Conservation (phyloP, 2,797 vertebrate genomes). For the Microchirus variegatus region DNA sequence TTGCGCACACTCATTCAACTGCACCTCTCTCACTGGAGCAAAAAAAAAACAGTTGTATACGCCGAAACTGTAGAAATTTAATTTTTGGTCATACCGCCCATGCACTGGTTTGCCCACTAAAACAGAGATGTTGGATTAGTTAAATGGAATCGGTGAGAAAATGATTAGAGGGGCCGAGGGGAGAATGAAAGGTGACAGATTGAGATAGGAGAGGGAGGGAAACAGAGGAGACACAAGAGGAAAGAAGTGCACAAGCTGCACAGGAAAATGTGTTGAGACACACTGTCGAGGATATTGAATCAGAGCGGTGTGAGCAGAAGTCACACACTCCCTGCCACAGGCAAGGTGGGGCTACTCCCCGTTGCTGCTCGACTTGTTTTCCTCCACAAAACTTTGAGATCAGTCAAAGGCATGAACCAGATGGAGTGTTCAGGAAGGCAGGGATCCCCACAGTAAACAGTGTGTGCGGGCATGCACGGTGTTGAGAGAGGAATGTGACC, state of each 20-base stretch:
- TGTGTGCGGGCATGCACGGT: conserved; percentile 4
- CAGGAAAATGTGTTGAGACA: conserved; percentile 57
- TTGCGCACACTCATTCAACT: too few species aligned
- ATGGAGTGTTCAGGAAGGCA: conserved; percentile 36
- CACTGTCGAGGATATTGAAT: conserved; percentile 12
- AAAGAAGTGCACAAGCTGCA: conserved; percentile 52
- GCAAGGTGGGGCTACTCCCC: conserved; percentile 37
- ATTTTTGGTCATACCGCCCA: too few species aligned
- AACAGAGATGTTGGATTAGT: conserved; percentile 45
- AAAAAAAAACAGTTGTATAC: too few species aligned
- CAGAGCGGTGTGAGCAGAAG: conserved; percentile 17
- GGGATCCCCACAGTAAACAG: conserved; percentile 31
- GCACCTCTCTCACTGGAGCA: too few species aligned
- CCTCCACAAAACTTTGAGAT: conserved; percentile 32
- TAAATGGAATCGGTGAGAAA: conserved; percentile 33
- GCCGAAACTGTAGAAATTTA: too few species aligned
- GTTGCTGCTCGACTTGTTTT: conserved; percentile 36
- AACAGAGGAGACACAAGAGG: conserved; percentile 21
- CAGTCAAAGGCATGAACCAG: conserved; percentile 37
- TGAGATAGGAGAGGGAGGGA: conserved; percentile 46
- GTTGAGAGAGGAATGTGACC: conserved; percentile 11
- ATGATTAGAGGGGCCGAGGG: conserved; percentile 45
- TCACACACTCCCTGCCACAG: conserved; percentile 29
- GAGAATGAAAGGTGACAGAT: conserved; percentile 59
- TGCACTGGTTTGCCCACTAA: conserved; percentile 8